Conservation (phyloP, 2,113 vertebrate species). For the Aspidoscelis tigris region DNA sequence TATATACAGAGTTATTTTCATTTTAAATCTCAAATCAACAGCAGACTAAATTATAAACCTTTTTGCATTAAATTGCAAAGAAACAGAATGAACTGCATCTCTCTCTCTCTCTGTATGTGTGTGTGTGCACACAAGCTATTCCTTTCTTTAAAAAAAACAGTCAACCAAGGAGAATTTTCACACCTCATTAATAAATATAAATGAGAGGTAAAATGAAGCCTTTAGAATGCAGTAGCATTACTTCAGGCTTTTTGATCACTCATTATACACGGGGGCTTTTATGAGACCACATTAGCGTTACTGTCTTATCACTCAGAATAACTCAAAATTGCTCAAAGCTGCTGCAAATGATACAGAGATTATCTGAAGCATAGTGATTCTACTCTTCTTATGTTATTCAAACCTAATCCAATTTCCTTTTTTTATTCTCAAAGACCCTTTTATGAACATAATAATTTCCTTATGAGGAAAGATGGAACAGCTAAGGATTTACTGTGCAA, state of each 20-base stretch:
- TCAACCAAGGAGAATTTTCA: slow-evolving; percentile 61
- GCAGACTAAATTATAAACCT: slow-evolving; percentile 31
- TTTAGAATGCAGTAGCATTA: slow-evolving; percentile 30
- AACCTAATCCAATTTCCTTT: slow-evolving; percentile 41
- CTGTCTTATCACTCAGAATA: slow-evolving; percentile 40
- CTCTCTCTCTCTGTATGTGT: slow-evolving; percentile 18
- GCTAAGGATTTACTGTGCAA: slow-evolving; percentile 15
- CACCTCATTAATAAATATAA: slow-evolving; percentile 59
- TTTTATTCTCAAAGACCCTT: slow-evolving; percentile 21
- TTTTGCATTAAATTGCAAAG: slow-evolving; percentile 52
- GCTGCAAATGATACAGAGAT: slow-evolving; percentile 47
- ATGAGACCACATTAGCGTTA: slow-evolving; percentile 37
- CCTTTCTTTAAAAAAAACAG: slow-evolving; percentile 23
- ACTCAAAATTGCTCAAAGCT: slow-evolving; percentile 53
- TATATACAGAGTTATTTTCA: slow-evolving; percentile 40
- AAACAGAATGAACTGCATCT: slow-evolving; percentile 34
- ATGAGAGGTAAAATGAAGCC: slow-evolving; percentile 58
- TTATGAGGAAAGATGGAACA: slow-evolving; percentile 1
- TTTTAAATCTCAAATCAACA: slow-evolving; percentile 54
- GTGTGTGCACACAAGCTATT: not conserved
- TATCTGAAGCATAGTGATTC: slow-evolving; percentile 34
- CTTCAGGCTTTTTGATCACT: slow-evolving; percentile 49
- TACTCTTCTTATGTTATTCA: slow-evolving; percentile 41
- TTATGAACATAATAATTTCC: slow-evolving; percentile 25
- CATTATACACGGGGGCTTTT: slow-evolving; percentile 45